A percentile compares a stretch with the other conserved stretches of the same genome.
Evolutionary conservation across 2,888 invertebrate genomes (phyloP).

Genomic region (Portevinia maculata): DNA sequence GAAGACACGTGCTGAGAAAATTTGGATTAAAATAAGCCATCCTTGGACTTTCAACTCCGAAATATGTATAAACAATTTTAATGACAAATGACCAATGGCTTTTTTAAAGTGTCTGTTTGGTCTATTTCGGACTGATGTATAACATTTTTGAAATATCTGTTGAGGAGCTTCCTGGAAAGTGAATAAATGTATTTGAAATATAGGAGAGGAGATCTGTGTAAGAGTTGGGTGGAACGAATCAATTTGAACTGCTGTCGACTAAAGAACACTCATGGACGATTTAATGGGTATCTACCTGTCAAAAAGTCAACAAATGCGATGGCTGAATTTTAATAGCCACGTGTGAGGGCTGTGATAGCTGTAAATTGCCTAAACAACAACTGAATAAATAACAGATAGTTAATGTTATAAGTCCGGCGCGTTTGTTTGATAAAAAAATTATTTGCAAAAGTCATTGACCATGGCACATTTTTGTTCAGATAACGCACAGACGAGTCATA

Average conservation of each 20-base stretch:
- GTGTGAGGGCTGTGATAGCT: not conserved
- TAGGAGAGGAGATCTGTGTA: not conserved
- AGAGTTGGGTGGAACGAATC: too few species aligned
- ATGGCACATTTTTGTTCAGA: constrained; percentile 12
- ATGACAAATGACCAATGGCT: constrained; percentile 67
- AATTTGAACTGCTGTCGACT: too few species aligned
- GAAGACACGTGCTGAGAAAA: constrained; percentile 46
- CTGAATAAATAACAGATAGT: constrained; percentile 3
- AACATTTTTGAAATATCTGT: constrained; percentile 9
- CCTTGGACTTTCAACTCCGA: not conserved
- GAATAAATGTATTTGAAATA: not conserved
- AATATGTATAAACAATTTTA: not conserved
- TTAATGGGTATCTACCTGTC: not conserved
- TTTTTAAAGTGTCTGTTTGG: constrained; percentile 45
- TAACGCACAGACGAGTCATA: constrained; percentile 14
- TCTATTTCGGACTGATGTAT: constrained; percentile 41
- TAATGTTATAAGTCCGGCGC: not conserved
- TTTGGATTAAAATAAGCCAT: constrained; percentile 25
- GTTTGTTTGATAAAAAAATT: constrained; percentile 14
- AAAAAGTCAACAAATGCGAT: not conserved
- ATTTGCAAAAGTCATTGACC: constrained; percentile 42
- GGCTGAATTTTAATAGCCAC: not conserved
- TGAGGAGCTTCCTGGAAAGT: constrained; percentile 10
- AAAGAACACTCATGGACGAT: not conserved
- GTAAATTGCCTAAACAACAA: constrained; percentile 13